Conservation (phyloP, 2,113 vertebrate species). For the Indri indri region DNA sequence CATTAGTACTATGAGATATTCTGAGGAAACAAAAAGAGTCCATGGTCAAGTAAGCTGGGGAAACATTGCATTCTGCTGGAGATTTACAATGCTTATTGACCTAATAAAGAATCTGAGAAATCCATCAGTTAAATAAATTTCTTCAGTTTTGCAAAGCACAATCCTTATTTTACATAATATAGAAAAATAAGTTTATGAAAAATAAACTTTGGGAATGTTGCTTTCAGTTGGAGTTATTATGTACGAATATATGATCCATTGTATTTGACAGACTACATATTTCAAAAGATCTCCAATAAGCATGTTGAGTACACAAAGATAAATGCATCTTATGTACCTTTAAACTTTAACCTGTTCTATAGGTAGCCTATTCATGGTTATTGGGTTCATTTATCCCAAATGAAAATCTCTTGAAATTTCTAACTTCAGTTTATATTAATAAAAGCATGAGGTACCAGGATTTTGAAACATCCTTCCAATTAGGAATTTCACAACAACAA, state of each 20-base stretch:
- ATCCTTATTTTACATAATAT: neutral
- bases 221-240: neutral
- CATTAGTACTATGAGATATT: neutral
- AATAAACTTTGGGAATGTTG: neutral
- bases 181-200: constrained; percentile 5
- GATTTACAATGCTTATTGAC: neutral
- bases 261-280: neutral
- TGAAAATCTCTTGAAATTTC: neutral
- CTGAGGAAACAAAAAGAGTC: neutral
- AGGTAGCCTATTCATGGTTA: neutral
- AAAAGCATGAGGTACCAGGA: neutral
- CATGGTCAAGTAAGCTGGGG: neutral
- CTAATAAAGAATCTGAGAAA: neutral
- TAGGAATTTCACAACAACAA: neutral
- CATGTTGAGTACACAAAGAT: neutral
- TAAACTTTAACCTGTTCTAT: constrained; percentile 5
- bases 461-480: neutral
- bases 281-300: neutral
- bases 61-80: neutral
- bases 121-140: neutral
- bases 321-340: neutral
- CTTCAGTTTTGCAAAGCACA: neutral
- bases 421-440: neutral
- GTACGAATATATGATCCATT: neutral
- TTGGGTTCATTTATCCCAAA: neutral